Evolutionary conservation across 2,113 vertebrate genomes (phyloP).

Genomic region (Hucho hucho): DNA sequence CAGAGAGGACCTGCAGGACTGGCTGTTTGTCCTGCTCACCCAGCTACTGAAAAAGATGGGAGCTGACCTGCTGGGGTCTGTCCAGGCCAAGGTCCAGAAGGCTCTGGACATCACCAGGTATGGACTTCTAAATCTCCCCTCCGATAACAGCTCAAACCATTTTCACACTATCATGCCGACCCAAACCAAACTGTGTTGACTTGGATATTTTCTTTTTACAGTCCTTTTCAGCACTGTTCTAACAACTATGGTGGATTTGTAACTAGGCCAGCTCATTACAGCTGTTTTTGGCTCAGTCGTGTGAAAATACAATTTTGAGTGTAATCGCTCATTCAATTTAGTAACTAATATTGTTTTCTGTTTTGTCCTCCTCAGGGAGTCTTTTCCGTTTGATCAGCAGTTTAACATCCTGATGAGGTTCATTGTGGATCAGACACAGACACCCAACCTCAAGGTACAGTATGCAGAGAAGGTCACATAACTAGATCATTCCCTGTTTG

Average conservation of each 20-base stretch:
- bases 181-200: not conserved
- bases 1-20: conserved; percentile 96
- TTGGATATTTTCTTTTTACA: not conserved
- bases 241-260: no score
- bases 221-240: no score
- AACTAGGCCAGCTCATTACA: no score
- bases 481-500: not conserved
- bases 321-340: not conserved
- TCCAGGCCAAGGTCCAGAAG: conserved; percentile 98
- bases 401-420: conserved; percentile 99
- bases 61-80: conserved; percentile 93
- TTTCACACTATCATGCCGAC: no score
- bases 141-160: not conserved
- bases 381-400: conserved; percentile 97
- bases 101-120: conserved; percentile 96
- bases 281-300: no score
- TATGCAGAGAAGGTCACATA: conserved; percentile 21
- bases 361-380: conserved; percentile 79
- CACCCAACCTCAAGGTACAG: conserved; percentile 94
- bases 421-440: conserved; percentile 99
- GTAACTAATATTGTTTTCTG: conserved; percentile 9
- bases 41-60: conserved; percentile 99
- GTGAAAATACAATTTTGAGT: no score
- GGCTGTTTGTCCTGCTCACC: conserved; percentile 97
- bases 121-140: conserved; percentile 6